Percentiles rank a stretch among this genome's conserved stretches.
phyloP scores from a whole-genome alignment of 2,113 vertebrate genomes.

The Pedetes capensis region DNA sequence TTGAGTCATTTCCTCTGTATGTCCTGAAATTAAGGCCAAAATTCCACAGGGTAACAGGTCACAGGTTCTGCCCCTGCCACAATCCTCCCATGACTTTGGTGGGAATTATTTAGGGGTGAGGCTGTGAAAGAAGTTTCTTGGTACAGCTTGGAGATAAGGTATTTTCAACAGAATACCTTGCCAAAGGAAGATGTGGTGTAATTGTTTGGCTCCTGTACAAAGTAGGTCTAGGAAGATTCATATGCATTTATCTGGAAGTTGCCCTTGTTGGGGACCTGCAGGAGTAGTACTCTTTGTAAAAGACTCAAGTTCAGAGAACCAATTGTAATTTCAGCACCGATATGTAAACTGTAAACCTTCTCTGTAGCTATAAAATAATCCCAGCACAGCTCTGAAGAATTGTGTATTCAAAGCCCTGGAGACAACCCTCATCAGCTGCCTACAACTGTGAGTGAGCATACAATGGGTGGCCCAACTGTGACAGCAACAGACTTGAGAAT shows the following conservation, averaged over 20 bases:
- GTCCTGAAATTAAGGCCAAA: neutral
- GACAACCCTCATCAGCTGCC: neutral
- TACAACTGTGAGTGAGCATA: neutral
- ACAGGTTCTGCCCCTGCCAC: neutral
- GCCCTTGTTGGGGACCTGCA: neutral
- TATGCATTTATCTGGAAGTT: neutral
- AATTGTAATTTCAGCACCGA: neutral
- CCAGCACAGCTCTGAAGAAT: neutral
- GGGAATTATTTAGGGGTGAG: neutral
- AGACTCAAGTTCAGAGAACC: neutral
- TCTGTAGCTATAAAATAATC: neutral
- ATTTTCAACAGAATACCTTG: neutral
- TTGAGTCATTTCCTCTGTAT: conserved; percentile 3
- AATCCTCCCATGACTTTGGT: neutral
- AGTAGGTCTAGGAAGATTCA: neutral
- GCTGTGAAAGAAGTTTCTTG: neutral
- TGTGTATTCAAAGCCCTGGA: neutral
- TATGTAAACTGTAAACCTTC: neutral
- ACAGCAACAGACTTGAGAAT: neutral
- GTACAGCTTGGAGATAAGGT: neutral
- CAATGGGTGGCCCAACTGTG: neutral
- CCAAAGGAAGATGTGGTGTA: neutral
- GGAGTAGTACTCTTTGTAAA: neutral
- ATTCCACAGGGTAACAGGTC: conserved; percentile 17
- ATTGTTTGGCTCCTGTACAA: neutral